These are phyloP conservation scores for Phrixothrix hirtus DNA, from an alignment of 2,888 invertebrate species.

Conservation along the genomic window DNA sequence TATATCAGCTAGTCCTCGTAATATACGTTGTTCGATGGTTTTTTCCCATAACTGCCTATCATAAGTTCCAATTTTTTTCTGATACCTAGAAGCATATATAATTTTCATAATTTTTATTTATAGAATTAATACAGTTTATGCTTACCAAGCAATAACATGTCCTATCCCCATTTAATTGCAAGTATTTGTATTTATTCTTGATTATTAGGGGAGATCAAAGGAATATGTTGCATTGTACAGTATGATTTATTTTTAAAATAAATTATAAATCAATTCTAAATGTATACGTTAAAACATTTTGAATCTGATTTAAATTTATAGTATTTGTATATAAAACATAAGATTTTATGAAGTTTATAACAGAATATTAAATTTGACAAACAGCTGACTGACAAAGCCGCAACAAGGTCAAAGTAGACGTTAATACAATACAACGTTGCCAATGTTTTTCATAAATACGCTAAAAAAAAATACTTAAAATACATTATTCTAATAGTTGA, in stretches of 20 bases:
- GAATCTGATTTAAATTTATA: too few species aligned
- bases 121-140: not conserved
- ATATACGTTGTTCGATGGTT: conserved; percentile 88
- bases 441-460: too few species aligned
- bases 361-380: conserved; percentile 15
- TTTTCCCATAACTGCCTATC: conserved; percentile 98
- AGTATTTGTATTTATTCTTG: conserved; percentile 4
- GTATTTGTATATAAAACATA: not conserved
- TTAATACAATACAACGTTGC: too few species aligned
- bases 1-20: conserved; percentile 81
- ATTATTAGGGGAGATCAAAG: not conserved
- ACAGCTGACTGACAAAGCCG: conserved; percentile 20
- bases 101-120: not conserved
- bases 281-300: too few species aligned
- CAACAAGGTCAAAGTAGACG: too few species aligned
- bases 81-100: conserved; percentile 77
- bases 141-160: conserved; percentile 48
- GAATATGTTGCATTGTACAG: not conserved
- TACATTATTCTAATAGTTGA: too few species aligned
- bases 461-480: too few species aligned
- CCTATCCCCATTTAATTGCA: conserved; percentile 46
- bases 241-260: conserved; percentile 6
- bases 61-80: conserved; percentile 94
- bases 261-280: too few species aligned
- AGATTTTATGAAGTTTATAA: conserved; percentile 1